A percentile compares a stretch with the other conserved stretches of the same genome.
phyloP scores from a whole-genome alignment of 2,113 vertebrate genomes.

The Casuarius casuarius region DNA sequence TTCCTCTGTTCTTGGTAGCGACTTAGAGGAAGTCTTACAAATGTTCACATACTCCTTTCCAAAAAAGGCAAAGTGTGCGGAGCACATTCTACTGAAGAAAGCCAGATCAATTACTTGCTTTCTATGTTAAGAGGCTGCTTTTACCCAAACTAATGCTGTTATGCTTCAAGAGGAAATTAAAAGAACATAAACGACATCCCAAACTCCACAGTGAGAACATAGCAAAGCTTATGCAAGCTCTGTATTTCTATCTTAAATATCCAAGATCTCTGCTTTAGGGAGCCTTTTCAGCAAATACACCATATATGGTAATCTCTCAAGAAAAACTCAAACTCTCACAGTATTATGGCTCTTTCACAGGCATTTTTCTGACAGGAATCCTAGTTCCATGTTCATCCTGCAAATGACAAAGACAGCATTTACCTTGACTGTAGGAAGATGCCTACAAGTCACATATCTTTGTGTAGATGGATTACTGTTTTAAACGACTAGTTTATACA shows the following conservation, averaged over 20 bases:
- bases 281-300: background rate
- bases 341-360: background rate
- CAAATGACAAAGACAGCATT: background rate
- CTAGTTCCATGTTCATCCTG: background rate
- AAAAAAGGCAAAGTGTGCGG: conserved; percentile 39
- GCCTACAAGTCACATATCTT: background rate
- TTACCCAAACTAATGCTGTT: conserved; percentile 8
- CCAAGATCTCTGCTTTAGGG: background rate
- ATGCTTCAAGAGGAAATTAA: conserved; percentile 11
- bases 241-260: background rate
- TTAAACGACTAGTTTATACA: background rate
- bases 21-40: background rate
- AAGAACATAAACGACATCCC: conserved; percentile 22
- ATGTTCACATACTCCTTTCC: background rate
- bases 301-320: background rate
- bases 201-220: background rate
- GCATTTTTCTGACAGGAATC: background rate
- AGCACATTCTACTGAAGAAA: conserved; percentile 10
- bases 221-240: background rate
- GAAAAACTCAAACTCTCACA: background rate
- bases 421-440: background rate
- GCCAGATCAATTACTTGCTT: conserved; percentile 38
- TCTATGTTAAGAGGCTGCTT: conserved; percentile 9
- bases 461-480: background rate
- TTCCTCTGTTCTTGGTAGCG: background rate